A percentile compares a stretch with the other conserved stretches of the same genome.
These are phyloP conservation scores for Eufriesea mexicana DNA, from an alignment of 1,140 invertebrate species.

Conservation along the genomic window DNA sequence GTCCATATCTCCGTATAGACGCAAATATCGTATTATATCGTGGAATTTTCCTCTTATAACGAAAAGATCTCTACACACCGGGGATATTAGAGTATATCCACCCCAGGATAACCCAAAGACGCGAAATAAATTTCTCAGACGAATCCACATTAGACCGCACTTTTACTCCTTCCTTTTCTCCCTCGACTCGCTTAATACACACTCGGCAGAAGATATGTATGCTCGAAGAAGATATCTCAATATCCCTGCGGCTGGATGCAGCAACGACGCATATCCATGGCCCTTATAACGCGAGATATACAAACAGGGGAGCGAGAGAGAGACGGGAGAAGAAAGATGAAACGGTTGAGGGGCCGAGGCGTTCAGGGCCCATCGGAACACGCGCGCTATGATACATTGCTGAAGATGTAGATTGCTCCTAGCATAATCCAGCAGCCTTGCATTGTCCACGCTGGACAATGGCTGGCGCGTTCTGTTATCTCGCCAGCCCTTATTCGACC, in stretches of 20 bases:
- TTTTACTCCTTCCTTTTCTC: no score
- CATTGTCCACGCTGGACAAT: slow-evolving; percentile 78
- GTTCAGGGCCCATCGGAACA: slow-evolving; percentile 52
- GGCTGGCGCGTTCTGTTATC: slow-evolving; percentile 63
- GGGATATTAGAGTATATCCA: no score
- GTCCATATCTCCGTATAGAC: no score
- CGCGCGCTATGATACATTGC: slow-evolving; percentile 75
- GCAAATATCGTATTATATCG: no score
- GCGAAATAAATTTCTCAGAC: no score
- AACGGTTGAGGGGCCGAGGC: background rate
- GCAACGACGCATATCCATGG: slow-evolving; percentile 45
- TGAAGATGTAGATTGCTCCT: slow-evolving; percentile 78
- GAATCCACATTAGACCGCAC: no score
- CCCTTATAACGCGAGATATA: background rate
- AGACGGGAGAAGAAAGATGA: no score
- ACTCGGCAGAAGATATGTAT: no score
- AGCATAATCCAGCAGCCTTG: slow-evolving; percentile 71
- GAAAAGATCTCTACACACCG: no score
- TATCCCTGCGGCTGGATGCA: slow-evolving; percentile 67
- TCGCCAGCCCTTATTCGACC: slow-evolving; percentile 51
- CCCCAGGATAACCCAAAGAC: no score
- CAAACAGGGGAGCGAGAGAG: slow-evolving; percentile 1
- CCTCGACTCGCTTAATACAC: background rate
- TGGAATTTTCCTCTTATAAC: no score
- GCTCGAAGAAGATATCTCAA: slow-evolving; percentile 68